A percentile compares a stretch with the other conserved stretches of the same genome.
phyloP scores from a whole-genome alignment of 1,140 invertebrate genomes.

The Cataglyphis hispanica region DNA sequence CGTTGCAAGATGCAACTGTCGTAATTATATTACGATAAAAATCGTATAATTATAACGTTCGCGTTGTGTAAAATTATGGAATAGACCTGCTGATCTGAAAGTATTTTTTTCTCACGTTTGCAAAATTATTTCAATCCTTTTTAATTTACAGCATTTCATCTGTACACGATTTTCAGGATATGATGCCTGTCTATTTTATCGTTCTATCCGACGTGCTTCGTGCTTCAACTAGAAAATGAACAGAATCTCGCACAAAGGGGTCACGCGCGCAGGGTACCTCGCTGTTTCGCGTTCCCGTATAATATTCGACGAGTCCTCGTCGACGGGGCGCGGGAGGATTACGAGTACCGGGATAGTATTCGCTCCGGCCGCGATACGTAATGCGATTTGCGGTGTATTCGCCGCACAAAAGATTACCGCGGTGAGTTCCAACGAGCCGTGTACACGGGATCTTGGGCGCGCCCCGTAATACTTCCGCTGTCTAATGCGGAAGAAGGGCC shows the following conservation, averaged over 20 bases:
- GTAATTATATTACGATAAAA: not conserved
- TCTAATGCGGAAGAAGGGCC: conserved; percentile 60
- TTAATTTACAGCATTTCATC: conserved; percentile 4
- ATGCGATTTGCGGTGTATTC: conserved; percentile 58
- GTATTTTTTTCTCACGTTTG: not conserved
- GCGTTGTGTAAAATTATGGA: too few species aligned
- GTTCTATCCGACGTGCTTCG: conserved; percentile 27
- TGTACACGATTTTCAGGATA: not conserved
- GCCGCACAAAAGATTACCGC: conserved; percentile 61
- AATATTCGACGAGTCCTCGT: conserved; percentile 61
- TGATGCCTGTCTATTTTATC: conserved; percentile 1
- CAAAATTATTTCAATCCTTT: not conserved
- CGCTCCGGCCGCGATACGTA: conserved; percentile 48
- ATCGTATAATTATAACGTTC: not conserved
- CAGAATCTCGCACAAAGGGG: conserved; percentile 43
- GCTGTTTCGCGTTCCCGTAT: conserved; percentile 59
- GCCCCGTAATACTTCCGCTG: conserved; percentile 48
- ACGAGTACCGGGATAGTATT: conserved; percentile 48
- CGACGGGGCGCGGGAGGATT: conserved; percentile 25
- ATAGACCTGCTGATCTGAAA: not conserved
- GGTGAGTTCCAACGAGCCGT: conserved; percentile 55
- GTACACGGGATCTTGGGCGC: conserved; percentile 46
- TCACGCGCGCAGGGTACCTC: conserved; percentile 48
- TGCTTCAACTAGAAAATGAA: conserved; percentile 44
- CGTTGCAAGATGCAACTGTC: not conserved